These are phyloP conservation scores for Hypomesus transpacificus DNA, from an alignment of 2,113 vertebrate genomes.

Conservation along the genomic window DNA sequence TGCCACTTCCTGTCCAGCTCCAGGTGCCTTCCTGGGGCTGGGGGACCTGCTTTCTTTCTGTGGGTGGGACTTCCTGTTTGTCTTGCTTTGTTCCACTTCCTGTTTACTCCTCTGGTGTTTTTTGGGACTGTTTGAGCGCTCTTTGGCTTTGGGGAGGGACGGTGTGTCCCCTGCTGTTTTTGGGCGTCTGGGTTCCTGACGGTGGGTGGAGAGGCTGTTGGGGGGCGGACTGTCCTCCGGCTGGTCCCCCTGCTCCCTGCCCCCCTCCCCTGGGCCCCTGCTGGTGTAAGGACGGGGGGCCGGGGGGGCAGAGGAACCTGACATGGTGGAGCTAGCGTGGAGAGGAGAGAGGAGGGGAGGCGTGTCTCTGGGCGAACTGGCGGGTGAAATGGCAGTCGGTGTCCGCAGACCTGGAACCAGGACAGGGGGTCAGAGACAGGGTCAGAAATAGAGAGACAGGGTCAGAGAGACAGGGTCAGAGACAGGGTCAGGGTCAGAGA, in stretches of 20 bases:
- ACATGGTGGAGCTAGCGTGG: slow-evolving; percentile 67
- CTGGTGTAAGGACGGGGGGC: slow-evolving; percentile 45
- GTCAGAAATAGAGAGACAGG: background rate
- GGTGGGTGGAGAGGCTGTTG: slow-evolving; percentile 45
- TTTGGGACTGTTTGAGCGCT: slow-evolving; percentile 53
- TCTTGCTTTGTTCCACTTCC: slow-evolving; percentile 39
- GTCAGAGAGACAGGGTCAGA: too few species aligned
- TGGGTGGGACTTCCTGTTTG: slow-evolving; percentile 35
- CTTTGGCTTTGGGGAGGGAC: slow-evolving; percentile 54
- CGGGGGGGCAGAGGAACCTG: slow-evolving; percentile 40
- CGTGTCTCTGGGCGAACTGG: slow-evolving; percentile 51
- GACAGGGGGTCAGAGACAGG: slow-evolving; percentile 26
- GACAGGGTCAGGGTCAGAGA: background rate
- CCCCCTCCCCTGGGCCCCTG: slow-evolving; percentile 49
- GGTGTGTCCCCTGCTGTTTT: slow-evolving; percentile 58
- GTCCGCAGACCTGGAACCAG: slow-evolving; percentile 55
- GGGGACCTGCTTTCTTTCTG: slow-evolving; percentile 30
- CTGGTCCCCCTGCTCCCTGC: slow-evolving; percentile 42
- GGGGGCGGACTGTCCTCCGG: slow-evolving; percentile 35
- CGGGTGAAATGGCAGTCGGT: slow-evolving; percentile 59
- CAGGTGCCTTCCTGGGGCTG: slow-evolving; percentile 37
- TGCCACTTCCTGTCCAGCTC: slow-evolving; percentile 24
- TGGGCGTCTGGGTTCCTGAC: slow-evolving; percentile 73
- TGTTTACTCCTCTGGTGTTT: slow-evolving; percentile 46
- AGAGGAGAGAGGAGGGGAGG: slow-evolving; percentile 56